phyloP scores from a whole-genome alignment of 2,888 invertebrate genomes.

The Psococerastis gibbosa region DNA sequence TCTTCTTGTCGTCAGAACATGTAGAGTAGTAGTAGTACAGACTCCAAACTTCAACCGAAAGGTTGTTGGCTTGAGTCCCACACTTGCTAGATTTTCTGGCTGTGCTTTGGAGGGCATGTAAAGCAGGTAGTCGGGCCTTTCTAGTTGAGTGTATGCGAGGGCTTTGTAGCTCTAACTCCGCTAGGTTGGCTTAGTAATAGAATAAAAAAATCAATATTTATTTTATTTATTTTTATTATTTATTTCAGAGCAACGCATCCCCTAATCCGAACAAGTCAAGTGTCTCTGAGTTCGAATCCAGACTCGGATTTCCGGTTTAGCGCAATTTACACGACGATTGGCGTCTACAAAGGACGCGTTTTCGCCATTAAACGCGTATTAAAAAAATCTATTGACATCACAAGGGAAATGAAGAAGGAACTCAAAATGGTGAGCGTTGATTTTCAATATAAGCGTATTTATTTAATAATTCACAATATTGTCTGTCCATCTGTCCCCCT shows the following conservation, averaged over 20 bases:
- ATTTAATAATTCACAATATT: slow-evolving; percentile 6
- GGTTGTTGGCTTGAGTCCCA: too few relatives aligned
- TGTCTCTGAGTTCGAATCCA: slow-evolving; percentile 79
- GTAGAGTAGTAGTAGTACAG: too few relatives aligned
- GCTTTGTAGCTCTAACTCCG: too few relatives aligned
- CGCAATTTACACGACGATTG: slow-evolving; percentile 77
- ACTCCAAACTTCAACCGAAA: too few relatives aligned
- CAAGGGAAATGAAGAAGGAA: slow-evolving; percentile 79
- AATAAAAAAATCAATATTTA: too few relatives aligned
- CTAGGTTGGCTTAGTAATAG: too few relatives aligned
- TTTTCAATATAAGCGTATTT: not conserved
- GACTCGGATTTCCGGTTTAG: slow-evolving; percentile 80
- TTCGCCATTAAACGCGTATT: slow-evolving; percentile 72
- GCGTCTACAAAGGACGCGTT: slow-evolving; percentile 69
- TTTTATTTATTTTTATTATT: slow-evolving; percentile 10
- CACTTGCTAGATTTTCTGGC: too few relatives aligned
- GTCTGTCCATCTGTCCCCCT: too few relatives aligned
- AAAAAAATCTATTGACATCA: slow-evolving; percentile 74
- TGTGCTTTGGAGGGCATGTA: too few relatives aligned
- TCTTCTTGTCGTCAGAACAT: too few relatives aligned
- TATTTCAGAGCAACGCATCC: slow-evolving; percentile 31
- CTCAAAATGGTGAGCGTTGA: slow-evolving; percentile 54
- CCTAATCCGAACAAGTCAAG: slow-evolving; percentile 60
- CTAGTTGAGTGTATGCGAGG: too few relatives aligned
- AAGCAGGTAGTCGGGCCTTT: too few relatives aligned